A percentile compares a stretch with the other conserved stretches of the same genome.
Evolutionary conservation across 2,113 vertebrate species (phyloP).

Genomic region (Pseudopipra pipra): DNA sequence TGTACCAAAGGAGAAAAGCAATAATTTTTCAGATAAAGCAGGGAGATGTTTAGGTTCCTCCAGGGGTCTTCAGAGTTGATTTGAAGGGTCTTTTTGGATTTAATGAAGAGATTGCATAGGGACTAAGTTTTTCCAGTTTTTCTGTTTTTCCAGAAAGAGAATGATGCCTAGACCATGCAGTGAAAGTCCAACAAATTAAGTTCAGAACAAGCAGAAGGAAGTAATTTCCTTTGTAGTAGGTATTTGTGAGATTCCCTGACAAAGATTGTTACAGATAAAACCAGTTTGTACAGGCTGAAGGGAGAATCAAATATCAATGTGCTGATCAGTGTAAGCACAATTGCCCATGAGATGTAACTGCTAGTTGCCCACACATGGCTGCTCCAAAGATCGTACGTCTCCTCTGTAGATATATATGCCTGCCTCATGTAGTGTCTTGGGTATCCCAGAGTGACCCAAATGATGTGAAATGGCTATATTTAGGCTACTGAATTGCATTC

Average conservation of each 20-base stretch:
- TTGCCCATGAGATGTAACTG: background rate
- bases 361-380: background rate
- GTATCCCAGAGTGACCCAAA: background rate
- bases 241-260: background rate
- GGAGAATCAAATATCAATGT: background rate
- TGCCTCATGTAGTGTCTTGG: background rate
- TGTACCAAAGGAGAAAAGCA: background rate
- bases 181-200: background rate
- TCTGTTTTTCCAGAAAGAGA: background rate
- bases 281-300: background rate
- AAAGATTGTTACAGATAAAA: background rate
- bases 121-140: background rate
- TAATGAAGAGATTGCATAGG: background rate
- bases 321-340: background rate
- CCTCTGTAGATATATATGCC: background rate
- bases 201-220: background rate
- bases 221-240: background rate
- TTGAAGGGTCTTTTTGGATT: background rate
- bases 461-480: background rate
- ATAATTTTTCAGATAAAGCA: background rate
- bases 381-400: background rate
- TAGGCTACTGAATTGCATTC: background rate
- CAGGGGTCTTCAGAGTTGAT: background rate
- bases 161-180: background rate
- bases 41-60: background rate